Conservation (phyloP, 2,888 invertebrate species). For the Celastrina argiolus region DNA sequence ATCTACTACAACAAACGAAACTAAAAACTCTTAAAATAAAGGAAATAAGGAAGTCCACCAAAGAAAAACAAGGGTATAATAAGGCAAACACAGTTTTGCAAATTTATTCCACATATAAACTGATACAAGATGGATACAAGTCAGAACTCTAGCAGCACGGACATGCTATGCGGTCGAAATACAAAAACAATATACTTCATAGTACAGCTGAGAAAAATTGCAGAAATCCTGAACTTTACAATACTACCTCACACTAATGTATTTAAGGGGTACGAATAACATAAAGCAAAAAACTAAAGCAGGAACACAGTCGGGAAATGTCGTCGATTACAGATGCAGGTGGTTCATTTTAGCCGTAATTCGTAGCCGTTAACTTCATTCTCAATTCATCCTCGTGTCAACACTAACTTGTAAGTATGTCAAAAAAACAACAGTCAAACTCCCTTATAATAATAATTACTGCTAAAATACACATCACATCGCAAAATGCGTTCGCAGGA, state of each 20-base stretch:
- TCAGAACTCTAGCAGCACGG: constrained; percentile 74
- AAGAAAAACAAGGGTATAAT: constrained; percentile 62
- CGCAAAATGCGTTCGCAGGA: constrained; percentile 89
- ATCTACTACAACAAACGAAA: constrained; percentile 3
- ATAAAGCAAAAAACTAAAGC: constrained; percentile 77
- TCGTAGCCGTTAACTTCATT: constrained; percentile 61
- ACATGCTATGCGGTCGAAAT: constrained; percentile 71
- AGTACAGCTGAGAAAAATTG: constrained; percentile 73
- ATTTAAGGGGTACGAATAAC: constrained; percentile 73
- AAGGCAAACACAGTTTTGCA: constrained; percentile 79
- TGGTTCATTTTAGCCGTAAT: constrained; percentile 72
- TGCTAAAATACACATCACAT: constrained; percentile 81
- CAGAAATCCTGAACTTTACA: constrained; percentile 74
- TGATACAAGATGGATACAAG: constrained; percentile 77
- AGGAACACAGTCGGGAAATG: constrained; percentile 77
- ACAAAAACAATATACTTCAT: constrained; percentile 61
- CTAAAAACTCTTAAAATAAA: constrained; percentile 18
- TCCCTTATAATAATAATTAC: constrained; percentile 79
- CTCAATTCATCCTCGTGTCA: constrained; percentile 65
- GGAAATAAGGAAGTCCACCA: constrained; percentile 19
- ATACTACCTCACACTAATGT: constrained; percentile 76
- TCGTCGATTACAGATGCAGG: constrained; percentile 70
- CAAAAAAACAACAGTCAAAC: constrained; percentile 78
- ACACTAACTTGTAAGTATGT: constrained; percentile 76
- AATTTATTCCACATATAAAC: constrained; percentile 76